Evolutionary conservation across 2,888 invertebrate genomes (phyloP), one percentile per base, ranked within the genome.

Genomic region (Romanomermis culicivorax): DNA sequence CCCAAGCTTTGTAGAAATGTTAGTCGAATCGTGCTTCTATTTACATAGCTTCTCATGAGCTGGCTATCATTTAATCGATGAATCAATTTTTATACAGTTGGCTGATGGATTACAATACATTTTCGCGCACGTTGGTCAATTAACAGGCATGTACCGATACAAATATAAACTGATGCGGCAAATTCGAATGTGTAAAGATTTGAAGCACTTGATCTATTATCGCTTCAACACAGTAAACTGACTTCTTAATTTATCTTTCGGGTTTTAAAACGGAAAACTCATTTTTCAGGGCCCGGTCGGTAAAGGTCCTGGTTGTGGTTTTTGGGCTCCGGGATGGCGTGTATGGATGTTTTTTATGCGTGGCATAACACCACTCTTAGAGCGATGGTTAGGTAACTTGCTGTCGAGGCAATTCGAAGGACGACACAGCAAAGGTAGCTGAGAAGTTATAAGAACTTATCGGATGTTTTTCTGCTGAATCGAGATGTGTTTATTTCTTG

Each of bases 311-410:
- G 95, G 95, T 0, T 93, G 91, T 72, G 95, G 95, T 24, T 80
- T 93, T 71, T 95, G 95, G 95, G 87, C 93, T 0, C 89, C 95
- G 0, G 93, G 95, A 0, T 99, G 97, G 97, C 78, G 97, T 55
- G 95, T 99, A 20, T 97, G 97, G 97, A 74, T 99, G 53, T 99
- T 99, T 78, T 99, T 99, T 73, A 86, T 99, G 85, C 77, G 97
- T 55, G 97, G 97, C 23, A 91, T 99, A 62, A 99, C 97, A 0
- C 97, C 97, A 0, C 74, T 99, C 45, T 74, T 99, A 53, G 97
- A 99, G 70, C 77, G 97, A 51, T 99, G 97, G 97, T 77, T 99
- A n/a, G 97, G 97, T 20, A 99, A 99, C 74, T 75, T 99, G 64
- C 76, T 99, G 48, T 95, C 95, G 0, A 78, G 97, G 62, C 97